Base-by-base conservation (phyloP, 2,888 invertebrate species). In the Harpagoxenus sublaevis region DNA sequence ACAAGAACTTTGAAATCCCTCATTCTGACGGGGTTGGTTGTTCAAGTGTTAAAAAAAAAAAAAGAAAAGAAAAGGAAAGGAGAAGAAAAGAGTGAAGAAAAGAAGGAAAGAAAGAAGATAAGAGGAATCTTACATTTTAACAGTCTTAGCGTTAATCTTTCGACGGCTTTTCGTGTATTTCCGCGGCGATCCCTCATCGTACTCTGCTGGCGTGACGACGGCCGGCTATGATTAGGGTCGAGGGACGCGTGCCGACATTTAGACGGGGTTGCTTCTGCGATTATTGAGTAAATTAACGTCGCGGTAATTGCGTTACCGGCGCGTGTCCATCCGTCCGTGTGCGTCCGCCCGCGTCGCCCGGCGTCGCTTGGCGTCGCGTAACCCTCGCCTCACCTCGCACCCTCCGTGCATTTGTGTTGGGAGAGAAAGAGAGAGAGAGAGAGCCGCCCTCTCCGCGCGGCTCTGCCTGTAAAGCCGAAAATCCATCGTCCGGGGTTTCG, bases 271-370 rank as follows among this genome's bases (percentile, higher is more conserved):
- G 91, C 92, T 89, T 92, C 89, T 90, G 91, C 92, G 93, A 94
- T 95, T 94, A 94, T 94, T 94, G 93, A 94, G 93, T 94, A 93
- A 94, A 95, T 95, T 94, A 94, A 91, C 94, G 93, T 93, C 89
- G 86, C 86, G 91, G 92, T 94, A 95, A 95, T 94, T 94, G 92
- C 88, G 93, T 95, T 95, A 94, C 90, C 89, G 92, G 90, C 93
- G 94, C 94, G 94, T 94, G 94, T 94, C 94, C 93, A 88, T 89
- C 88, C 89, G 71, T 87, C 83, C 89, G 85, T 87, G 45, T 74
- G 45, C 45, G 73, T 31, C 39, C 75, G 63, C 51, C 39, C 39
- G 62, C 73, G 60, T 57, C 73, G 57, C 73, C 39, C 57, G 89
- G 86, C 85, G 84, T 86, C 73, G 57, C 73, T 57, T 42, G 89